Percentiles rank a stretch among this genome's conserved stretches.
phyloP scores from a whole-genome alignment of 2,113 vertebrate genomes.

The Ammospiza caudacuta region DNA sequence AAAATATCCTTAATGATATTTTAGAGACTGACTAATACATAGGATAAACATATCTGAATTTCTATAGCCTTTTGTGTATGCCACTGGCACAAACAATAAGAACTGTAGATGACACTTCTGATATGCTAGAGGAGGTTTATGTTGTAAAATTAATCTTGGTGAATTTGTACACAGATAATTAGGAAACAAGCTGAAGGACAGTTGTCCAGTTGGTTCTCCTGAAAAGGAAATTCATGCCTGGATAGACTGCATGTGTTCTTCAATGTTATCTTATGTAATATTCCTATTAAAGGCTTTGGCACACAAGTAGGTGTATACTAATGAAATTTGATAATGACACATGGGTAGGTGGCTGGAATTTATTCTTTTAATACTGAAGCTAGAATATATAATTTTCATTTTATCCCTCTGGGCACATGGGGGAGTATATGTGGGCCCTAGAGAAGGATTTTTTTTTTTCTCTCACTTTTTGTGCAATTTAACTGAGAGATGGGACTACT shows the following conservation, averaged over 20 bases:
- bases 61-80: neutral
- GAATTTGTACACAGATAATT: neutral
- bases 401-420: neutral
- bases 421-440: neutral
- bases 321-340: neutral
- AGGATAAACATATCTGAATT: neutral
- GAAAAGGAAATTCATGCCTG: neutral
- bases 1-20: neutral
- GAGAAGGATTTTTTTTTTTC: neutral
- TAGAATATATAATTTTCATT: neutral
- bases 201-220: neutral
- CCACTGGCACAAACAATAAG: neutral
- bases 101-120: neutral
- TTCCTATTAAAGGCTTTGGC: neutral
- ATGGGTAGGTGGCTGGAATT: neutral
- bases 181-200: neutral
- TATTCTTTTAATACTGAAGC: neutral
- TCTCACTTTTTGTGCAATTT: neutral
- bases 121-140: neutral
- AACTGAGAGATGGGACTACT: neutral
- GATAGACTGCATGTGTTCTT: neutral
- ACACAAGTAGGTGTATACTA: neutral
- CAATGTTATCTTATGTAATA: neutral
- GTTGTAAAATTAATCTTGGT: neutral
- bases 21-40: neutral